Evolutionary conservation across 2,888 invertebrate species (phyloP), one percentile per base, ranked within the genome.

Genomic region (Epinotia brunnichana): DNA sequence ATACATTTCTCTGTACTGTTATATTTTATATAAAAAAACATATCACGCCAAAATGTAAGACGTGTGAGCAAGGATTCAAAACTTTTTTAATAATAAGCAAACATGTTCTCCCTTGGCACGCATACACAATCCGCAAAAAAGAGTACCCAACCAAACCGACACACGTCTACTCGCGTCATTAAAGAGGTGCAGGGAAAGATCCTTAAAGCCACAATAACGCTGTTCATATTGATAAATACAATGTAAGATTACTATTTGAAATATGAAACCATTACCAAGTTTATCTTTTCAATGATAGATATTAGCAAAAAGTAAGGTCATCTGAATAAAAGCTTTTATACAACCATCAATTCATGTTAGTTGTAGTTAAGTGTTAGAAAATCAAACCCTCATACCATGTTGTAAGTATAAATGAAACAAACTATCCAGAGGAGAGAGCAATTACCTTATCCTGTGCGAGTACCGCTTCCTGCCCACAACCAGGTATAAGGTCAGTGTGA

Each of bases 401-500:
- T 82, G 88, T 89, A 83, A 89, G 86, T 88, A 83, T 82, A 84
- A 75, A 83, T 82, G 87, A 89, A 87, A 85, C 85, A 89, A 90
- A 89, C 87, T 88, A 88, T 91, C 91, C 91, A 89, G 89, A 87
- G 88, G 89, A 82, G 84, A 86, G 87, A 87, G 87, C 85, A 87
- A 89, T 90, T 93, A 93, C 92, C 93, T 92, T 90, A 81, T 92
- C 92, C 90, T 87, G 91, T 84, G 90, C 90, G 90, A 89, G 90
- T 91, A 92, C 93, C 92, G 92, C 92, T 91, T 93, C 93, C 93
- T 93, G 93, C 91, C 93, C 93, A 87, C 80, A 75, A 77, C 86
- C 87, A 80, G 90, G 82, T 82, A 89, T 80, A 76, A 90, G 84
- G 79, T 92, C 91, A 78, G 89, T 83, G 83, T 91, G 90, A 79